Conservation (phyloP, 1,140 invertebrate species). For the Diachasma alloeum region DNA sequence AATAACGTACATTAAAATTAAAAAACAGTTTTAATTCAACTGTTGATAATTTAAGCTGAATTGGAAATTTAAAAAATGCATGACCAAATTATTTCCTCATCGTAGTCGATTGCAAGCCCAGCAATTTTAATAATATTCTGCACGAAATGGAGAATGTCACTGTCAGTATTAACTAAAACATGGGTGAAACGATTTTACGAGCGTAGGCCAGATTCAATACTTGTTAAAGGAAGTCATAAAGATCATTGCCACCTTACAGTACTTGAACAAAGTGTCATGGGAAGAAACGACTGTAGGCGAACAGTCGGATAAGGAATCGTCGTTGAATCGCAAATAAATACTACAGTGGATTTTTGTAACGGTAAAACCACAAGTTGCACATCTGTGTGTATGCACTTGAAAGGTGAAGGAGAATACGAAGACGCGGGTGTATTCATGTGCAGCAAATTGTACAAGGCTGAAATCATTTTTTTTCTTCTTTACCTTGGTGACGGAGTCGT, state of each 20-base stretch:
- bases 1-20: neutral
- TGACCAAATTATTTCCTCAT: neutral
- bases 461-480: neutral
- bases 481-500: neutral
- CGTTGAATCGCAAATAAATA: constrained; percentile 1
- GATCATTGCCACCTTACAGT: neutral
- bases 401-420: neutral
- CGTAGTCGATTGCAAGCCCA: too few relatives aligned
- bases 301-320: neutral
- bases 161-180: neutral
- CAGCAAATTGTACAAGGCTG: neutral
- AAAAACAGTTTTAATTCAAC: neutral
- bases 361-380: neutral
- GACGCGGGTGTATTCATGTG: neutral
- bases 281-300: neutral
- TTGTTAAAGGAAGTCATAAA: constrained; percentile 15
- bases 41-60: neutral
- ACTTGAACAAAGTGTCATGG: constrained; percentile 2
- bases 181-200: neutral
- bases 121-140: too few relatives aligned
- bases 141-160: too few relatives aligned
- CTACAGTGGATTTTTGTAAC: neutral
- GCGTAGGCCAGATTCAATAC: neutral
- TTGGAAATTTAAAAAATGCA: neutral
- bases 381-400: neutral